Evolutionary conservation across 92 coral and sea anemone species (phyloP), one percentile per base, ranked within the genome.

Genomic region (Palythoa caribaeorum): DNA sequence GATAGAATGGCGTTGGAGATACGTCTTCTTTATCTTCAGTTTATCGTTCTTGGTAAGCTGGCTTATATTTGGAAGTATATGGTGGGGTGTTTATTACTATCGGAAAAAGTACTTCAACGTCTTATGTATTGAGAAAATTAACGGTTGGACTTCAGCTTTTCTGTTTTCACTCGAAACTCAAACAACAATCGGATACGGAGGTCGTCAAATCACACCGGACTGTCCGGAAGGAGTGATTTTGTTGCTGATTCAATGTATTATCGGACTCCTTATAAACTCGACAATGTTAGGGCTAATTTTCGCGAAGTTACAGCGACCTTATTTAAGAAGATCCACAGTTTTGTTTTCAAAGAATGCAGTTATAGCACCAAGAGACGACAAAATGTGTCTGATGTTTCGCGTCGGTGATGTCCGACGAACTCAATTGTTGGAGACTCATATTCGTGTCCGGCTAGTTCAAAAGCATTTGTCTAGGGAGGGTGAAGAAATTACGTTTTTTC

Each of bases 1-100:
- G 59, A 90, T 97, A 80, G 99, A 97, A 14, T 95, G 95, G 44
- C 92, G 92, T n/a, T 97, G 99, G 99, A 71, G 97, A 74, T 97
- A 96, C 83, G 94, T 97, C 12, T 92, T 97, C 62, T 88, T 88
- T 1, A 78, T 97, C 8, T 97, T 97, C 55, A 84, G 98, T 11
- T 74, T 88, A 21, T 92, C 96, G 11, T 97, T 92, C 77, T 89
- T 97, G 12, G 88, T 90, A 5, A 92, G 98, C 62, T 97, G 99
- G 99, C 55, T 97, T 2, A 72, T 93, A 28, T 97, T 97, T 83
- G 99, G 97, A 3, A 73, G 95, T 8, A 87, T 97, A 10, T 97
- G 99, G 99, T 94, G 98, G 94, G 98, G 96, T 59, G 92, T 97
- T 28, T 93, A 94, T 73, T 40, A 72, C 48, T 94, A 90, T 28